Evolutionary conservation across 2,888 invertebrate species (phyloP), one percentile per base, ranked within the genome.

Genomic region (Cryptus armator): DNA sequence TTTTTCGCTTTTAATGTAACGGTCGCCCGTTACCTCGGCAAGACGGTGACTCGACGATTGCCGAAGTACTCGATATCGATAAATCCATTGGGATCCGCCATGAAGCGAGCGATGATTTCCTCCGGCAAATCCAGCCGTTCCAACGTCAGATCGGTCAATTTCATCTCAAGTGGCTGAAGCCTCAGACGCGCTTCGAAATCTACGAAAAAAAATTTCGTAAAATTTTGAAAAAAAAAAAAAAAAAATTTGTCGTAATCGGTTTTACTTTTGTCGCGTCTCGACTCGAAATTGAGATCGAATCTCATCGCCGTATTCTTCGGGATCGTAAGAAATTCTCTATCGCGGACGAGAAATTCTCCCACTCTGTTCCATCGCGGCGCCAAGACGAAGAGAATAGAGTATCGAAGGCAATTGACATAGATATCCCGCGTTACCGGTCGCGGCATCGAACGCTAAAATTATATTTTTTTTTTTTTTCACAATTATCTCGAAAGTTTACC

Each of bases 311-410:
- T 82, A 64, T 89, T 83, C 43, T 66, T 81, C 19, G 16, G 24
- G 4, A 80, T 80, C 3, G 80, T 86, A 19, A 91, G 87, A 82
- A 93, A 93, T 72, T 92, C 56, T 48, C 88, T 86, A 12, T 91
- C 93, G 56, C 86, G 86, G 24, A 92, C 75, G 43, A 92, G 87
- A 46, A 91, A 88, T 68, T 90, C 90, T 29, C 87, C 82, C 9
- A 93, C 87, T 85, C 88, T 90, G 82, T 92, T 93, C 94, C 94
- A 94, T 2, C 78, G 79, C 1, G 94, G 92, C 62, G 91, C 90
- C 4, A 94, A 51, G 59, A 89, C 91, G 53, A 91, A 91, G 59
- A 90, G 86, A 59, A 94, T 88, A 2, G 93, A 91, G 83, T 92
- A 93, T 29, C 85, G 90, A 7, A 94, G 86, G 85, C 93, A 93